Percentiles rank a stretch among this genome's conserved stretches.
phyloP scores from a whole-genome alignment of 2,888 invertebrate genomes.

The Andrena haemorrhoa region DNA sequence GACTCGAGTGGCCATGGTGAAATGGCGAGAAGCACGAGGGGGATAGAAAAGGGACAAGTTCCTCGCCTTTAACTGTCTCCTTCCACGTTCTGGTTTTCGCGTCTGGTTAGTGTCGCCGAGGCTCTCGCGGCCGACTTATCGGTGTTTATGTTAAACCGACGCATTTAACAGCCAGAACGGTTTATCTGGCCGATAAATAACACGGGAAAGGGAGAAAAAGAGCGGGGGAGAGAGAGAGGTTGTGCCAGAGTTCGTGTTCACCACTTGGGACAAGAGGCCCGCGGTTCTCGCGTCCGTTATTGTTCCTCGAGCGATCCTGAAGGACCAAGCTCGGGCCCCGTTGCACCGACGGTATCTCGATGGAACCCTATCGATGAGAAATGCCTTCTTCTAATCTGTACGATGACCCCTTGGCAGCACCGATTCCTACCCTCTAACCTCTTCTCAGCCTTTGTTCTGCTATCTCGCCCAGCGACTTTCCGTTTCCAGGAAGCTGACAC shows the following conservation, averaged over 20 bases:
- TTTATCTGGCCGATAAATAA: conserved; percentile 83
- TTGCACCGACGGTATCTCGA: conserved; percentile 37
- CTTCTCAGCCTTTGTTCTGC: conserved; percentile 44
- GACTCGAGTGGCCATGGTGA: neutral
- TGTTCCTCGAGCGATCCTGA: conserved; percentile 59
- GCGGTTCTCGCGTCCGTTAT: conserved; percentile 67
- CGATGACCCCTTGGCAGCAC: conserved; percentile 22
- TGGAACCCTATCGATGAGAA: conserved; percentile 55
- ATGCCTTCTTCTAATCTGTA: conserved; percentile 56
- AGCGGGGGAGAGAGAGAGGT: neutral
- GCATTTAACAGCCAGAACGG: conserved; percentile 78
- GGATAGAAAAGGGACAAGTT: conserved; percentile 37
- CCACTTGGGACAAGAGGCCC: conserved; percentile 48
- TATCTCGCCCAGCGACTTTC: conserved; percentile 52
- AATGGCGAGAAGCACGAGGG: conserved; percentile 27
- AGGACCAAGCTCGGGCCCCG: conserved; percentile 34
- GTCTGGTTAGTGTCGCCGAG: conserved; percentile 80
- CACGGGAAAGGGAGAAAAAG: conserved; percentile 23
- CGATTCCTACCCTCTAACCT: conserved; percentile 38
- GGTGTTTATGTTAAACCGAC: conserved; percentile 83
- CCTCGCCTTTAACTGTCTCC: conserved; percentile 34
- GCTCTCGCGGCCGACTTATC: conserved; percentile 79
- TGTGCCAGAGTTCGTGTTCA: conserved; percentile 50
- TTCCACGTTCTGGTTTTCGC: conserved; percentile 69
- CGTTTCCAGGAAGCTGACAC: conserved; percentile 27